Percentiles rank a stretch among this genome's conserved stretches.
phyloP scores from a whole-genome alignment of 2,113 vertebrate genomes.

The Peromyscus polionotus region DNA sequence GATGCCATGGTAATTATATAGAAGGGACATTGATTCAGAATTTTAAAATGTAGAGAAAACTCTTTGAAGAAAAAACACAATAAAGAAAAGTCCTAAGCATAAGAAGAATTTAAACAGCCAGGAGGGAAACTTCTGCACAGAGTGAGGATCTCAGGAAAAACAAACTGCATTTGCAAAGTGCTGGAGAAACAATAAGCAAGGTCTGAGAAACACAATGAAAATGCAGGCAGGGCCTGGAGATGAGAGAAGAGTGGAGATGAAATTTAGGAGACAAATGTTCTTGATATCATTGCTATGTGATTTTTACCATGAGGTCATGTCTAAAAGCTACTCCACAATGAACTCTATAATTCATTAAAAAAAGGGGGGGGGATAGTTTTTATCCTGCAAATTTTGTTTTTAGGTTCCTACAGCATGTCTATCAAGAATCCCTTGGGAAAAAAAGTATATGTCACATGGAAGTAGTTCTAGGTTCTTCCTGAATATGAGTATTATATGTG shows the following conservation, averaged over 20 bases:
- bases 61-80: background rate
- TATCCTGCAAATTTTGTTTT: background rate
- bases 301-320: background rate
- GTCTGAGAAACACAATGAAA: background rate
- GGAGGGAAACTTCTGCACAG: background rate
- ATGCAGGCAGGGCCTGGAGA: fast-evolving
- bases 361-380: background rate
- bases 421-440: background rate
- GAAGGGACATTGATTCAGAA: background rate
- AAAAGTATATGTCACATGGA: background rate
- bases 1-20: background rate
- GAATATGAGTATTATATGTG: background rate
- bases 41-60: background rate
- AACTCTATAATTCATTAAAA: background rate
- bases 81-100: background rate
- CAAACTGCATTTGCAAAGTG: background rate
- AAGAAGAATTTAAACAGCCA: background rate
- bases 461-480: background rate
- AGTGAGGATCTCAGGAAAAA: background rate
- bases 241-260: fast-evolving
- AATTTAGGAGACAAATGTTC: background rate
- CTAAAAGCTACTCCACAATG: background rate
- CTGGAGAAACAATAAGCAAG: background rate
- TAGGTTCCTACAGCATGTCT: background rate
- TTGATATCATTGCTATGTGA: background rate